Evolutionary conservation across 2,888 invertebrate species (phyloP).

Genomic region (Actias luna): DNA sequence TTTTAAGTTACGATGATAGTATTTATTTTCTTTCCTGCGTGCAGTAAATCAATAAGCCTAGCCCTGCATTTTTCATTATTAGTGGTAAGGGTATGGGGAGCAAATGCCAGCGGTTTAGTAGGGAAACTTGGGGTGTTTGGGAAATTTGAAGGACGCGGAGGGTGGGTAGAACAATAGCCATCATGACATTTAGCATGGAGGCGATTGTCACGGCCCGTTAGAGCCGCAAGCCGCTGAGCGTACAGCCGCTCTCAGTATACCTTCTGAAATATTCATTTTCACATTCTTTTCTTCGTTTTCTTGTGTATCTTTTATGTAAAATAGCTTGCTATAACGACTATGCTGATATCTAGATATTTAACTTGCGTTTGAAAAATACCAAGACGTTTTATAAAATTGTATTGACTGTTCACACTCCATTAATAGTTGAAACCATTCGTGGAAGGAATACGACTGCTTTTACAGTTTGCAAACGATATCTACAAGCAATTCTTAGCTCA

Average conservation of each 20-base stretch:
- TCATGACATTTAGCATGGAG: slow-evolving; percentile 81
- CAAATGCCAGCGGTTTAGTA: slow-evolving; percentile 70
- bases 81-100: slow-evolving; percentile 61
- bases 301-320: slow-evolving; percentile 26
- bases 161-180: slow-evolving; percentile 73
- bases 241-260: slow-evolving; percentile 61
- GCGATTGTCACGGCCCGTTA: slow-evolving; percentile 78
- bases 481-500: slow-evolving; percentile 32
- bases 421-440: slow-evolving; percentile 21
- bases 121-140: slow-evolving; percentile 51
- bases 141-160: slow-evolving; percentile 41
- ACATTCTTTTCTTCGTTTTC: slow-evolving; percentile 46
- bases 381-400: slow-evolving; percentile 2
- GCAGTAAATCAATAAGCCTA: slow-evolving; percentile 50
- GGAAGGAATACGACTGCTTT: slow-evolving; percentile 30
- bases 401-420: background rate
- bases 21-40: slow-evolving; percentile 4
- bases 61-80: slow-evolving; percentile 64
- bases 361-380: background rate
- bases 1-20: background rate
- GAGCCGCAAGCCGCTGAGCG: slow-evolving; percentile 66
- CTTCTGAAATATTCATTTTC: slow-evolving; percentile 60
- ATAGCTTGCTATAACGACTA: background rate
- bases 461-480: slow-evolving; percentile 31
- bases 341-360: background rate